Evolutionary conservation across 2,113 vertebrate species (phyloP).

Genomic region (Hyla sarda): DNA sequence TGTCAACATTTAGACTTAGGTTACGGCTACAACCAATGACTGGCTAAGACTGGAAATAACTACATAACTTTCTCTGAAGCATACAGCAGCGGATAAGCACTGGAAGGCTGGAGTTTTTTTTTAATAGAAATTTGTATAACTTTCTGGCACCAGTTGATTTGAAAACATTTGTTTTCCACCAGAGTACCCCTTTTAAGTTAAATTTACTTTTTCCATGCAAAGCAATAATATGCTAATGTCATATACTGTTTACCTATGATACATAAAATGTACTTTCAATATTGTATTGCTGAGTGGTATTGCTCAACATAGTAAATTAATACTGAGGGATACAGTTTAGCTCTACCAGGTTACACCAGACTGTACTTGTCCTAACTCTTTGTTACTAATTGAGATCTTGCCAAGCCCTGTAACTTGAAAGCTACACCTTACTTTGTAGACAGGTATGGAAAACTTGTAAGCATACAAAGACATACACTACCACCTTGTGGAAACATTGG

Average conservation of each 20-base stretch:
- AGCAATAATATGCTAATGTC: background rate
- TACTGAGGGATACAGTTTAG: background rate
- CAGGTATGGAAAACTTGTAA: background rate
- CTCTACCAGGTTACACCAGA: background rate
- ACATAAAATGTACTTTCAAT: no score
- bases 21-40: no score
- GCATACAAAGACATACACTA: background rate
- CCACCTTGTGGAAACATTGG: background rate
- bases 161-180: no score
- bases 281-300: background rate
- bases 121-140: no score
- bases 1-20: no score
- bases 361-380: background rate
- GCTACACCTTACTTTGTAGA: background rate
- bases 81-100: no score
- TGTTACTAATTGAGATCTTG: background rate
- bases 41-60: no score
- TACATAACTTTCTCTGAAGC: no score
- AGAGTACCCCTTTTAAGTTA: no score
- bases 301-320: background rate
- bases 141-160: no score
- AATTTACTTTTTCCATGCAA: background rate
- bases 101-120: no score
- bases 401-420: background rate
- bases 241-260: background rate